These are phyloP conservation scores for Agrilus biguttatus DNA, from an alignment of 2,888 invertebrate species.

Conservation along the genomic window DNA sequence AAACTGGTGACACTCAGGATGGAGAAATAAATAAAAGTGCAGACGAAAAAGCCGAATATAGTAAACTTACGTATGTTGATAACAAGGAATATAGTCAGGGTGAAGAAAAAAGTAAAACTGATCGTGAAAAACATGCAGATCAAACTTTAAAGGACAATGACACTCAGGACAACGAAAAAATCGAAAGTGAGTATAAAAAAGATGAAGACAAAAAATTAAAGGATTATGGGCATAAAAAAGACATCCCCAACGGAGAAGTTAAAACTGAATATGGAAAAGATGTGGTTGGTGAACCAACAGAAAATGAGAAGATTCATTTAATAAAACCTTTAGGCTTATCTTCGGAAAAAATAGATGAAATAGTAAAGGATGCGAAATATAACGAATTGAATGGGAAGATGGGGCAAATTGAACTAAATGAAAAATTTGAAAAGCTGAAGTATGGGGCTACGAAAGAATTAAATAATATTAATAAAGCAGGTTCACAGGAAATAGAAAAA, in stretches of 20 bases:
- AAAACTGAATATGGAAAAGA: not conserved
- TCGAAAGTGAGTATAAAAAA: not conserved
- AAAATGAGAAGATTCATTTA: no score
- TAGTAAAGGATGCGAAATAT: no score
- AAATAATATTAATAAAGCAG: not conserved
- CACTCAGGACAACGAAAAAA: not conserved
- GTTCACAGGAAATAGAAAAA: no score
- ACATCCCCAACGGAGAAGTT: not conserved
- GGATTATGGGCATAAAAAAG: not conserved
- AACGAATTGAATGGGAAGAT: no score
- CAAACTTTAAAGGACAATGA: not conserved
- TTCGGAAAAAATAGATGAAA: no score
- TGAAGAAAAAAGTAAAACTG: not conserved
- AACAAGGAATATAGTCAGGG: not conserved
- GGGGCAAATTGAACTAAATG: no score
- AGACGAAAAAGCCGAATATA: constrained; percentile 1
- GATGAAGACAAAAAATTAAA: not conserved
- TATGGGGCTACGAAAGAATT: no score
- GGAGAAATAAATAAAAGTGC: constrained; percentile 3
- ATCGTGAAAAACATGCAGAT: not conserved
- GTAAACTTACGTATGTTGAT: not conserved
- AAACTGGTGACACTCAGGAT: not conserved
- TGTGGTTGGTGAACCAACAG: no score
- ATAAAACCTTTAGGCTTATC: no score
- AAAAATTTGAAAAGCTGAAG: no score